Evolutionary conservation across 2,113 vertebrate genomes (phyloP).

Genomic region (Cyanocitta stelleri): DNA sequence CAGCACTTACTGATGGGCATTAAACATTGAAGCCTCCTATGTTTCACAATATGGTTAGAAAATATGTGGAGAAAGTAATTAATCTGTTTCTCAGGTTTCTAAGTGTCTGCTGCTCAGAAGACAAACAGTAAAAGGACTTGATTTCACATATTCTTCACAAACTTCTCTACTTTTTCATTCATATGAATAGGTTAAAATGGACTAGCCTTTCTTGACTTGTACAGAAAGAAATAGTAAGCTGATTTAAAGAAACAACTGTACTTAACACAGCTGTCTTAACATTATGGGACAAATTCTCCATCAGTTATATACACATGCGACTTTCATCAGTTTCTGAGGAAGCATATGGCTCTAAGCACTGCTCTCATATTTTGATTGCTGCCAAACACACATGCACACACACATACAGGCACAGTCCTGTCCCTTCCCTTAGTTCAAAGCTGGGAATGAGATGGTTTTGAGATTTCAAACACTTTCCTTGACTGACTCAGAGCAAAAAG

Average conservation of each 20-base stretch:
- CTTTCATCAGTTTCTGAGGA: constrained; percentile 21
- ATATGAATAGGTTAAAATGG: background rate
- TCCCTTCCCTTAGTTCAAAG: constrained; percentile 17
- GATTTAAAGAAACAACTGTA: background rate
- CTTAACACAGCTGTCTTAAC: background rate
- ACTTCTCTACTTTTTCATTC: background rate
- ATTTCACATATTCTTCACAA: background rate
- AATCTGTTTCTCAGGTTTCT: background rate
- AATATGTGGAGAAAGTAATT: background rate
- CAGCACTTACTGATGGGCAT: background rate
- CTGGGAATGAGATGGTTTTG: background rate
- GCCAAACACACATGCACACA: background rate
- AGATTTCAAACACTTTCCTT: constrained; percentile 30
- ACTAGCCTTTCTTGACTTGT: background rate
- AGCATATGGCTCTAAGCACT: constrained; percentile 7
- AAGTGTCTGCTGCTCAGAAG: background rate
- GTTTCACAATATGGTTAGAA: background rate
- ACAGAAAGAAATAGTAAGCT: background rate
- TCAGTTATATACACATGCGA: background rate
- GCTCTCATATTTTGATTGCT: constrained; percentile 5
- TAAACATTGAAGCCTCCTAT: background rate
- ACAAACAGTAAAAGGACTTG: background rate
- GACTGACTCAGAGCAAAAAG: background rate
- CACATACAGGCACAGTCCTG: background rate
- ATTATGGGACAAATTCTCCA: background rate